Conservation (phyloP, 2,888 invertebrate genomes). For the Torymus texanus region DNA sequence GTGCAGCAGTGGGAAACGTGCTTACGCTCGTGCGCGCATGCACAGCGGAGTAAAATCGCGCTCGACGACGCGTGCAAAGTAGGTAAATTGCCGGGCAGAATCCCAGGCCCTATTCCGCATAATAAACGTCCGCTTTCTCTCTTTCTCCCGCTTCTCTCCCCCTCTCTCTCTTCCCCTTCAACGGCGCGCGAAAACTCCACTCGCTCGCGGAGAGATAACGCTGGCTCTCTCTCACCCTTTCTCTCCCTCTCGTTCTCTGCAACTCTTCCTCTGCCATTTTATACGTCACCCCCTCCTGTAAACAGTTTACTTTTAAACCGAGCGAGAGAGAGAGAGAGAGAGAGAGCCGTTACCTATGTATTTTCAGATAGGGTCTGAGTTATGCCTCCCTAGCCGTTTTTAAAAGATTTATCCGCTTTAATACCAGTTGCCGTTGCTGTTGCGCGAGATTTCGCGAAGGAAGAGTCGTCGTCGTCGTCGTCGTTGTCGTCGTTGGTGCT, state of each 20-base stretch:
- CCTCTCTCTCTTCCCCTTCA: slow-evolving; percentile 1
- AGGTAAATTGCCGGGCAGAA: slow-evolving; percentile 40
- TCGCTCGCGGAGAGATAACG: slow-evolving; percentile 18
- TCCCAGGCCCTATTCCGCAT: slow-evolving; percentile 27
- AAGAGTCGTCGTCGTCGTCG: slow-evolving; percentile 10
- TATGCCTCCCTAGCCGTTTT: slow-evolving; percentile 69
- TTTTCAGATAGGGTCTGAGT: slow-evolving; percentile 73
- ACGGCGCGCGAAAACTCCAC: slow-evolving; percentile 33
- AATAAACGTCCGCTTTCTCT: slow-evolving; percentile 33
- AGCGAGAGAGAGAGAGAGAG: slow-evolving; percentile 38
- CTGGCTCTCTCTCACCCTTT: background rate
- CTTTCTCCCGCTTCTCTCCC: background rate
- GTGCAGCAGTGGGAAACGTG: too few relatives aligned
- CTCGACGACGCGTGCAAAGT: slow-evolving; percentile 12
- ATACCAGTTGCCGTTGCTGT: slow-evolving; percentile 47
- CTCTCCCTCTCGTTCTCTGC: background rate
- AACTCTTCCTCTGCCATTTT: too few relatives aligned
- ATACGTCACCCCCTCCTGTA: slow-evolving; percentile 55
- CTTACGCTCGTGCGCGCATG: too few relatives aligned
- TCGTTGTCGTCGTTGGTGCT: background rate
- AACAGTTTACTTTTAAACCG: slow-evolving; percentile 71
- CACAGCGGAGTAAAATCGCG: too few relatives aligned
- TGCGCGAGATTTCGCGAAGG: slow-evolving; percentile 25
- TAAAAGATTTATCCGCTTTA: slow-evolving; percentile 71
- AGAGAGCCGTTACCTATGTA: slow-evolving; percentile 66